Evolutionary conservation across 92 coral and sea anemone species (phyloP), one percentile per base, ranked within the genome.

Genomic region (Bergia sp.): DNA sequence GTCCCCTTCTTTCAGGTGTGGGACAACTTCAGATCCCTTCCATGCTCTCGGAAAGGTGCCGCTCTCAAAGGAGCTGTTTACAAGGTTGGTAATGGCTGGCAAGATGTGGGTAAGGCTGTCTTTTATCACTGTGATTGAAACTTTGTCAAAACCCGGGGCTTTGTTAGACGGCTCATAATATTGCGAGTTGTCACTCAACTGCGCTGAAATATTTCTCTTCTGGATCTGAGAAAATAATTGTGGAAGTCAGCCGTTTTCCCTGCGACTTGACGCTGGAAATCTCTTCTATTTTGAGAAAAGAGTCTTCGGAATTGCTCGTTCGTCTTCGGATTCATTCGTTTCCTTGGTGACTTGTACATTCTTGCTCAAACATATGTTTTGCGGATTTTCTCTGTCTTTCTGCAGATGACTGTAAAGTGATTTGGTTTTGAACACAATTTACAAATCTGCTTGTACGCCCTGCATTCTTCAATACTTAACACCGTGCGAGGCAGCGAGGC

Each of bases 211-310:
- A 80, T 58, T 65, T 82, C 64, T 55, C 16, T n/a, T 58, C 77
- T 80, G 40, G 50, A 77, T 86, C 86, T 45, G 85, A 78, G 44
- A 92, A 89, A 23, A 86, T 86, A 76, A 86, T 81, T 3, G 23
- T 81, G 5, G 89, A 82, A 72, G 90, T 29, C 81, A 83, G 82
- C 20, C 86, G 89, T 37, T 90, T 92, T 64, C 88, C 91, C 73
- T 37, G 7, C 7, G 86, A 50, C 65, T 92, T 77, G 21, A 89
- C 85, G 29, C 86, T 49, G 43, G 83, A 89, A 82, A 89, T 7
- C 40, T 92, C 90, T 89, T 92, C 92, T 21, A 86, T 79, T 82
- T 89, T 81, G 18, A 92, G 77, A 10, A 81, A 75, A 13, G 50
- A 81, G 86, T 81, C 86, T 39, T 81, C 38, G 53, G 86, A 81